phyloP scores from a whole-genome alignment of 1,140 invertebrate species.

The Drosophila varians region DNA sequence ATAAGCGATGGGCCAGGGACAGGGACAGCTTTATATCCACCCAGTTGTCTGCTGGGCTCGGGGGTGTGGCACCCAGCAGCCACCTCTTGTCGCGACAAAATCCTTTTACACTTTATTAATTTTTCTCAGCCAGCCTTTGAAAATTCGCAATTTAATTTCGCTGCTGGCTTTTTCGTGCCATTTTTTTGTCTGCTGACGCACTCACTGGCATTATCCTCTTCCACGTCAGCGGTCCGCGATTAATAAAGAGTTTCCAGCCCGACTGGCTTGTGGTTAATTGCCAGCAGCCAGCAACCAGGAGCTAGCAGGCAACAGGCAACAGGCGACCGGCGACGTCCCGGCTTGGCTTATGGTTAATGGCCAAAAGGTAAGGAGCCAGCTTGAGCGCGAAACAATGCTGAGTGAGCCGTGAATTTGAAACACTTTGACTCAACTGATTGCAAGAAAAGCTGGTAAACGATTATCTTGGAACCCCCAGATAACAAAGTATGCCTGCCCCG shows the following conservation, averaged over 20 bases:
- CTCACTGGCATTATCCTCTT: slow-evolving; percentile 59
- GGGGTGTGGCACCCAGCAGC: background rate
- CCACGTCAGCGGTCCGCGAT: slow-evolving; percentile 63
- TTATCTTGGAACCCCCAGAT: no score
- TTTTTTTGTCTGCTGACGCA: slow-evolving; percentile 34
- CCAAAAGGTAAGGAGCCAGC: slow-evolving; percentile 2
- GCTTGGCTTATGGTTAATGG: slow-evolving; percentile 31
- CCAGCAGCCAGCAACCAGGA: background rate
- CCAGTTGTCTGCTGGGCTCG: slow-evolving; percentile 1
- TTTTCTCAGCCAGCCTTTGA: slow-evolving; percentile 37
- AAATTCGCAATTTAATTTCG: slow-evolving; percentile 25
- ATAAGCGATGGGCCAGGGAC: slow-evolving; percentile 22
- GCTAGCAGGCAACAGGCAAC: no score
- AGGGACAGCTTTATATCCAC: slow-evolving; percentile 29
- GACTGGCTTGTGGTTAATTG: slow-evolving; percentile 33
- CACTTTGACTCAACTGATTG: slow-evolving; percentile 33
- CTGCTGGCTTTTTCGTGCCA: slow-evolving; percentile 3
- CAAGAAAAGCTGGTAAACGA: no score
- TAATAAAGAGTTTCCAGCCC: slow-evolving; percentile 51
- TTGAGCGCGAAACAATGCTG: slow-evolving; percentile 8
- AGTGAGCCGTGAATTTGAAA: slow-evolving; percentile 21
- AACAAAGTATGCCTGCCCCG: no score
- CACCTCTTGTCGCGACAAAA: slow-evolving; percentile 29
- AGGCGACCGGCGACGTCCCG: background rate
- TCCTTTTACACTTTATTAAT: slow-evolving; percentile 71